Evolutionary conservation across 1,140 invertebrate genomes (phyloP).

Genomic region (Drosophila rufa): DNA sequence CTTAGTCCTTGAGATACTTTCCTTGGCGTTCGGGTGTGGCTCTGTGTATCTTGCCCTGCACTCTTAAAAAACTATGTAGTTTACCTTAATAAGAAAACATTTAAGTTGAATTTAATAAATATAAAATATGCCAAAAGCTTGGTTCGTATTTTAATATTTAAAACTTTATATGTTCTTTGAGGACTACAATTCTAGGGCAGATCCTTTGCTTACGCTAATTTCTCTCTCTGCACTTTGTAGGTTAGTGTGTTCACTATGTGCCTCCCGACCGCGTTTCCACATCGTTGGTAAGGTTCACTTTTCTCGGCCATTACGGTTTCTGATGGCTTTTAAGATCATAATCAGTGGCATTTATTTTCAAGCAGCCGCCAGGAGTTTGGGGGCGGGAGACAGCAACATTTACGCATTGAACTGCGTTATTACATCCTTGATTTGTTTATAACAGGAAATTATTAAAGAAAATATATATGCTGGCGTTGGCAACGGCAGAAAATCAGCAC

Average conservation of each 20-base stretch:
- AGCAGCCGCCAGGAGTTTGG: slow-evolving; percentile 33
- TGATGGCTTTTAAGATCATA: slow-evolving; percentile 76
- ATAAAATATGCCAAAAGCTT: not conserved
- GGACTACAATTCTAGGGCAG: not conserved
- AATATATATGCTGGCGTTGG: slow-evolving; percentile 35
- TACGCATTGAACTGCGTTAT: slow-evolving; percentile 80
- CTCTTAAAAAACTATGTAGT: not conserved
- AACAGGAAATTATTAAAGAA: slow-evolving; percentile 82
- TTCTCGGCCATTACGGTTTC: slow-evolving; percentile 59
- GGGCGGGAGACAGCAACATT: slow-evolving; percentile 39
- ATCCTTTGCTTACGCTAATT: not conserved
- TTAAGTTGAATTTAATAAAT: not conserved
- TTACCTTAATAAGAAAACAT: not conserved
- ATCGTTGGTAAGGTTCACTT: slow-evolving; percentile 48
- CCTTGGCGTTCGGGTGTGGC: slow-evolving; percentile 10
- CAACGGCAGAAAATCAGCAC: slow-evolving; percentile 44
- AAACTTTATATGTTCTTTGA: no score
- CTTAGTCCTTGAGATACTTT: slow-evolving; percentile 48
- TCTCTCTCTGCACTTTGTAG: slow-evolving; percentile 12
- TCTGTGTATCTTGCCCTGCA: slow-evolving; percentile 30
- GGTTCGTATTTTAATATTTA: not conserved
- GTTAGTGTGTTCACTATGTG: slow-evolving; percentile 29
- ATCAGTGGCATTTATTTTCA: slow-evolving; percentile 73
- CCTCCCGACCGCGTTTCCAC: slow-evolving; percentile 33
- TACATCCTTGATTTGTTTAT: slow-evolving; percentile 83